Base-by-base conservation (phyloP, 1,140 invertebrate genomes). In the Anthonomus grandis region DNA sequence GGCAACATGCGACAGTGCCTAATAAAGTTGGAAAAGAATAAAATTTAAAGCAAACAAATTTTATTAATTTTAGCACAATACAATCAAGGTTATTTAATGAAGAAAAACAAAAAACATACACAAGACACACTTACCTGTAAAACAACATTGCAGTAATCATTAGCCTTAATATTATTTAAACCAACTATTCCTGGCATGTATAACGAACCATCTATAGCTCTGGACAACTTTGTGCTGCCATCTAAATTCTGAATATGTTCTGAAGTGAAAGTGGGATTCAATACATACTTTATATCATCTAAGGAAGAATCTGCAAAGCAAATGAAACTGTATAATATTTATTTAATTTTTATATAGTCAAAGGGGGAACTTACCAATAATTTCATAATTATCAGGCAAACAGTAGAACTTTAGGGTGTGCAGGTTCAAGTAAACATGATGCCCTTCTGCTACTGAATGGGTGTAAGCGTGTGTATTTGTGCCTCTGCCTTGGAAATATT, bases 61-160 rank as follows among this genome's bases (percentile, higher is more conserved):
- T 31, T 31, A 31, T 31, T 31, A n/a, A n/a, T 31, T 8, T 0
- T n/a, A n/a, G n/a, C n/a, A n/a, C n/a, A n/a, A n/a, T 8, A 31
- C n/a, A 8, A 31, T 31, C 8, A 8, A 31, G 8, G 8, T 31
- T 8, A 31, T 31, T n/a, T 9, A 31, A 31, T 31, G 8, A 31
- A 9, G 27, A 31, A 31, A 31, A 31, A 31, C 27, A 9, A 9
- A 0, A 31, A 15, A 59, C n/a, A 10, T 46, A 15, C 8, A 46
- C n/a, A 55, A 48, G 37, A 50, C n/a, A n/a, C 5, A 34, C 18
- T 25, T 59, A 94, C 93, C 80, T 97, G 95, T 41, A 99, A 78
- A 58, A 99, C 90, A 49, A 98, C 97, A 80, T 99, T 99, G 67
- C 96, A 98, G 70, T 99, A 99, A 76, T 99, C 97, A 80, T 98